These are phyloP conservation scores for Oxycera nigricornis DNA, from an alignment of 2,888 invertebrate genomes.

Conservation along the genomic window DNA sequence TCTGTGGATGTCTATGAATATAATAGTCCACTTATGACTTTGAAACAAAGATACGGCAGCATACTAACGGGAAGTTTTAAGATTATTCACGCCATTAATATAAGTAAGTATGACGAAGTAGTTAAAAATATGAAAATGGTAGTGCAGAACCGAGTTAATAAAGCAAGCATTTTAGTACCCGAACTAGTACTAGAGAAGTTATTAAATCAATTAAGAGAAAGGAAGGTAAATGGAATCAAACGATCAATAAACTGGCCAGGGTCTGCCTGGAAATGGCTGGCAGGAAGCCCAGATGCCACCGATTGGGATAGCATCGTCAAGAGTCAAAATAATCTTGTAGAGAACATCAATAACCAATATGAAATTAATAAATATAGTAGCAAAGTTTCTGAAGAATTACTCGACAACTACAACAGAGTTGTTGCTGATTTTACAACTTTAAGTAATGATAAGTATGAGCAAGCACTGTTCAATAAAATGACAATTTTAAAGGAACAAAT, in stretches of 20 bases:
- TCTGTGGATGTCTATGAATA: conserved; percentile 14
- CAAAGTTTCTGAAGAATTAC: conserved; percentile 6
- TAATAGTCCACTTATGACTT: neutral
- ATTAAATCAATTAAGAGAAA: neutral
- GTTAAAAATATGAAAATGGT: too few relatives aligned
- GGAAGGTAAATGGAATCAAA: conserved; percentile 19
- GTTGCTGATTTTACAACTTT: too few relatives aligned
- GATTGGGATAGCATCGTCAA: conserved; percentile 36
- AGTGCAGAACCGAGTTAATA: too few relatives aligned
- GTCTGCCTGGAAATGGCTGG: conserved; percentile 42
- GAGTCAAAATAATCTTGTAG: conserved; percentile 27
- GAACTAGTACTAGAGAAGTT: neutral
- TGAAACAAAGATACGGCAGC: too few relatives aligned
- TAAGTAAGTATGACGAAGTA: neutral
- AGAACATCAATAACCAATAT: conserved; percentile 41
- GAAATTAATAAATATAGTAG: conserved; percentile 35
- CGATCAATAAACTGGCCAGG: conserved; percentile 42
- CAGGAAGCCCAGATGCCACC: conserved; percentile 40
- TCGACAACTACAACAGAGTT: conserved; percentile 38
- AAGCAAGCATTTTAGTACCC: neutral
- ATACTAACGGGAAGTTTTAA: neutral
- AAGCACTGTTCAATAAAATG: conserved; percentile 1
- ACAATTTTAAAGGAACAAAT: neutral
- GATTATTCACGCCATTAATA: neutral
- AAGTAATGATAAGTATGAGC: conserved; percentile 10